A percentile compares a stretch with the other conserved stretches of the same genome.
These are phyloP conservation scores for Epirrita christyi DNA, from an alignment of 2,888 invertebrate genomes.

Conservation along the genomic window DNA sequence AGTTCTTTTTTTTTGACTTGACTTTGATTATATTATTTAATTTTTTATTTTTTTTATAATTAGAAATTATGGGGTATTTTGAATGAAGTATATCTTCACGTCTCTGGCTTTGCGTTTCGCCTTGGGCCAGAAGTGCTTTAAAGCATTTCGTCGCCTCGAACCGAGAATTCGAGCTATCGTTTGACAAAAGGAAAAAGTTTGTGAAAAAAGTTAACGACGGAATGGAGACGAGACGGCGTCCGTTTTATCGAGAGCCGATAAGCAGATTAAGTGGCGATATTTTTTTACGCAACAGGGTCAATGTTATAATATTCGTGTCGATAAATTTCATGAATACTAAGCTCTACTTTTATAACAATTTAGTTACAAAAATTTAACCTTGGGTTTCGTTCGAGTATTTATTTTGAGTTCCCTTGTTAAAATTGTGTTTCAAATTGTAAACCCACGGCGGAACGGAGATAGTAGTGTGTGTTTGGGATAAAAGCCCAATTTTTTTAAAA, in stretches of 20 bases:
- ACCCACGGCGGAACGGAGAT: too few species aligned
- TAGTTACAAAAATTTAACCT: not conserved
- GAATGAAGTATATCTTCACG: not conserved
- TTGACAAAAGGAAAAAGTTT: slow-evolving; percentile 8
- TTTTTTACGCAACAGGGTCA: slow-evolving; percentile 34
- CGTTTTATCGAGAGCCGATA: slow-evolving; percentile 35
- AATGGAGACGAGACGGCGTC: slow-evolving; percentile 29
- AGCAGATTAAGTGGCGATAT: slow-evolving; percentile 40
- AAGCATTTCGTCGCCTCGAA: not conserved
- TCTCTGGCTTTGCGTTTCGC: not conserved
- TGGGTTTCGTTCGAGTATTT: not conserved
- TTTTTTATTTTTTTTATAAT: too few species aligned
- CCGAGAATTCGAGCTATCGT: slow-evolving; percentile 7
- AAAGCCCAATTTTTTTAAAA: too few species aligned
- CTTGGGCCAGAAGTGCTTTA: not conserved
- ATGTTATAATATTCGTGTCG: slow-evolving; percentile 11
- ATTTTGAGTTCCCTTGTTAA: too few species aligned
- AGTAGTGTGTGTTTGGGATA: too few species aligned
- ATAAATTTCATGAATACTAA: slow-evolving; percentile 10
- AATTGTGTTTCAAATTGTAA: too few species aligned
- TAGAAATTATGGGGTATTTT: not conserved
- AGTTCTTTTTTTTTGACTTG: too few species aligned
- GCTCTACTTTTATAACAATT: slow-evolving; percentile 6
- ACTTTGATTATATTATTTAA: too few species aligned
- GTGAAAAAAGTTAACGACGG: slow-evolving; percentile 29